These are phyloP conservation scores for Ictalurus furcatus DNA, from an alignment of 2,113 vertebrate genomes.

Conservation along the genomic window DNA sequence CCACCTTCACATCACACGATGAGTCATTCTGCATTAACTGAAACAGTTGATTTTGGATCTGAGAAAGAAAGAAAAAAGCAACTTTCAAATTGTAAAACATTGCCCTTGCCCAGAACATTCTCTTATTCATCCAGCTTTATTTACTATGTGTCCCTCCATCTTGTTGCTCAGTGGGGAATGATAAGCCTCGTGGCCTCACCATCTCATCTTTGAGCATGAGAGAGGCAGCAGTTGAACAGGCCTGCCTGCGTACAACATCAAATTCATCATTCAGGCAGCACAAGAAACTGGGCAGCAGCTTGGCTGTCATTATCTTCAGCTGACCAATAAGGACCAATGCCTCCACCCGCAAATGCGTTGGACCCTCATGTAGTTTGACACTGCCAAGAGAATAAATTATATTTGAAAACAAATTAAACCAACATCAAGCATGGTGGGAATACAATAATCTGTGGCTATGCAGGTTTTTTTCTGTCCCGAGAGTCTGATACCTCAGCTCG, in stretches of 20 bases:
- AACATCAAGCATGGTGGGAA: neutral
- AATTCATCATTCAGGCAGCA: constrained; percentile 73
- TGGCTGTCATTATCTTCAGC: constrained; percentile 74
- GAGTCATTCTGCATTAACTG: constrained; percentile 69
- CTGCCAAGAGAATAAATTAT: constrained; percentile 53
- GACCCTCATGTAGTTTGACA: constrained; percentile 66
- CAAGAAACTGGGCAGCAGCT: constrained; percentile 73
- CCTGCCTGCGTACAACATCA: constrained; percentile 69
- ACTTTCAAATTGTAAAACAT: neutral
- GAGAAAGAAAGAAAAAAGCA: constrained; percentile 1
- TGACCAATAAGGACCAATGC: constrained; percentile 70
- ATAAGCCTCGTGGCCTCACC: constrained; percentile 53
- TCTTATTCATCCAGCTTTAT: neutral
- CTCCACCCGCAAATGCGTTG: constrained; percentile 60
- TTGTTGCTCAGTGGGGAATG: neutral
- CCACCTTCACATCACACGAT: constrained; percentile 73
- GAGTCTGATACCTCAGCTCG: constrained; percentile 66
- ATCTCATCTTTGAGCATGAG: constrained; percentile 67
- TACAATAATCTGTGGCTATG: neutral
- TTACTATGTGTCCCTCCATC: neutral
- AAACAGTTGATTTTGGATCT: constrained; percentile 57
- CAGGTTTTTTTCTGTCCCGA: neutral
- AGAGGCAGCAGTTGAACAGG: constrained; percentile 71
- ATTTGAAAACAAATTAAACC: constrained; percentile 7
- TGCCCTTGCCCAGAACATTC: neutral